These are phyloP conservation scores for Dendrolimus pini DNA, from an alignment of 2,888 invertebrate species.

Conservation along the genomic window DNA sequence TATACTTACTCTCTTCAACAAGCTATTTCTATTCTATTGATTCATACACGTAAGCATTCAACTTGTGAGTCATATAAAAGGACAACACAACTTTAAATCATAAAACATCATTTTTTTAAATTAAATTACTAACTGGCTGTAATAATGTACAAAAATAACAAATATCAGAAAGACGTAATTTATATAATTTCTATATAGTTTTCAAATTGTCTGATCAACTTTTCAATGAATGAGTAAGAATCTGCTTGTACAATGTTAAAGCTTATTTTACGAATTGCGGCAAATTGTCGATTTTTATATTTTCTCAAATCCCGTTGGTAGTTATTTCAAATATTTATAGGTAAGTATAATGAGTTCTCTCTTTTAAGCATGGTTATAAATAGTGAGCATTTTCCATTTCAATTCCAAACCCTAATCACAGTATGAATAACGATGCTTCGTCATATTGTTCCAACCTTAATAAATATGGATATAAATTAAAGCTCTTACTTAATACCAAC, in stretches of 20 bases:
- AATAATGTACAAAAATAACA: too few relatives aligned
- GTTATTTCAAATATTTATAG: conserved; percentile 45
- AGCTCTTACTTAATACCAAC: conserved; percentile 28
- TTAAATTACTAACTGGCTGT: too few relatives aligned
- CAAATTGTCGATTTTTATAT: background rate
- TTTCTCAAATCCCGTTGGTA: conserved; percentile 18
- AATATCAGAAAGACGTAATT: too few relatives aligned
- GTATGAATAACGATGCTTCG: conserved; percentile 35
- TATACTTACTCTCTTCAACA: background rate
- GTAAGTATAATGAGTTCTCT: conserved; percentile 35
- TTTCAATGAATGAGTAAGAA: too few relatives aligned
- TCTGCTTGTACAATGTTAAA: too few relatives aligned
- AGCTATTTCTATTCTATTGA: background rate
- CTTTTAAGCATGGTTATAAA: conserved; percentile 40
- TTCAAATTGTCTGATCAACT: too few relatives aligned
- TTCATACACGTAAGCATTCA: background rate
- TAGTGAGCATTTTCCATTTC: conserved; percentile 32
- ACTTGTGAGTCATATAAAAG: background rate
- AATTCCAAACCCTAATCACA: conserved; percentile 37
- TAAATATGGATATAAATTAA: conserved; percentile 47
- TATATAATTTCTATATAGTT: too few relatives aligned
- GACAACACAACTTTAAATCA: too few relatives aligned
- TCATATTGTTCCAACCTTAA: conserved; percentile 26
- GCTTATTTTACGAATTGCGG: too few relatives aligned
- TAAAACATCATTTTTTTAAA: too few relatives aligned